phyloP scores from a whole-genome alignment of 2,888 invertebrate species.

The Ichneumon xanthorius region DNA sequence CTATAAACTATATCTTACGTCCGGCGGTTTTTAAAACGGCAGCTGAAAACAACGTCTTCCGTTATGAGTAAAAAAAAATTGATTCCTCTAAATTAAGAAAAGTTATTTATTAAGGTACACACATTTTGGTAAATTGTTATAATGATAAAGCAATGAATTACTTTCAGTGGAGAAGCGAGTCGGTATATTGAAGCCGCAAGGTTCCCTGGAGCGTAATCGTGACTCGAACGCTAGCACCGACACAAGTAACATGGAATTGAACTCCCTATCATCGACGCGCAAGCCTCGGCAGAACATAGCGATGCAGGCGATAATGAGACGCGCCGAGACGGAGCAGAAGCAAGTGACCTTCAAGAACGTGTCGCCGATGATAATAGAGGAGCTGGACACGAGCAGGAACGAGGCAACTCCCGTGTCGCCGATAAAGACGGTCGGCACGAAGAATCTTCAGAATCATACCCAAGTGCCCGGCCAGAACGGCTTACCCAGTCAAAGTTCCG shows the following conservation, averaged over 20 bases:
- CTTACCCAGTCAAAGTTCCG: conserved; percentile 32
- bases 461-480: conserved; percentile 53
- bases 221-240: conserved; percentile 78
- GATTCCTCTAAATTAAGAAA: too few relatives aligned
- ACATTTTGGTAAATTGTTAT: not conserved
- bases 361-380: conserved; percentile 79
- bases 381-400: conserved; percentile 67
- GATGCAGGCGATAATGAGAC: conserved; percentile 91
- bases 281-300: conserved; percentile 91
- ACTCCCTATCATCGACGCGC: conserved; percentile 70
- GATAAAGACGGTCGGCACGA: conserved; percentile 65
- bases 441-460: conserved; percentile 54
- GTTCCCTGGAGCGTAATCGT: conserved; percentile 89
- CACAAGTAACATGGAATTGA: conserved; percentile 72
- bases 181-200: conserved; percentile 91
- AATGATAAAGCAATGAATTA: not conserved
- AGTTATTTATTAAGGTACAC: not conserved
- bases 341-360: conserved; percentile 85
- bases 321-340: conserved; percentile 90
- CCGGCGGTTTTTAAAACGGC: not conserved
- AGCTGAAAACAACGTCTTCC: not conserved
- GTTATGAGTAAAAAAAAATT: too few relatives aligned
- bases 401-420: conserved; percentile 60
- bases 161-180: conserved; percentile 86
- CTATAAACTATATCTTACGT: not conserved